These are phyloP conservation scores for Danionella cerebrum DNA, from an alignment of 2,113 vertebrate genomes.

Conservation along the genomic window DNA sequence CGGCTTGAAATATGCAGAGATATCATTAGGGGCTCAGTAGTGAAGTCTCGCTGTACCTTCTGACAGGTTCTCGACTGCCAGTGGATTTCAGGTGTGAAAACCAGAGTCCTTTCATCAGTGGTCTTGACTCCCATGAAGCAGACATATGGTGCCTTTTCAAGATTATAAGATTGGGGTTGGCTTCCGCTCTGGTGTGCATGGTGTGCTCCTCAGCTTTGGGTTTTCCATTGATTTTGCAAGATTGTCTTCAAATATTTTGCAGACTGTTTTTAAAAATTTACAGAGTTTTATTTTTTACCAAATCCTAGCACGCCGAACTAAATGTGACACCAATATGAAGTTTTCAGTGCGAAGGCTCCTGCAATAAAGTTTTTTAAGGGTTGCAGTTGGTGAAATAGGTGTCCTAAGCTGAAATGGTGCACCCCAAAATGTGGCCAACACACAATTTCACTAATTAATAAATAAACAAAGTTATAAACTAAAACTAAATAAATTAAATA, in stretches of 20 bases:
- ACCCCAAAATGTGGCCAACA: too few relatives aligned
- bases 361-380: too few relatives aligned
- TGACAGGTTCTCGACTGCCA: conserved; percentile 9
- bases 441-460: too few relatives aligned
- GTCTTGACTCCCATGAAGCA: conserved; percentile 5
- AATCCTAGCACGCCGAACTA: too few relatives aligned
- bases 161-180: conserved; percentile 2
- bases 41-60: conserved; percentile 4
- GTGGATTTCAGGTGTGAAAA: conserved; percentile 10
- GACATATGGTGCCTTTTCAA: conserved; percentile 17
- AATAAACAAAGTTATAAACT: too few relatives aligned
- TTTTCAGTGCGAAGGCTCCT: too few relatives aligned
- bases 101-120: conserved; percentile 6
- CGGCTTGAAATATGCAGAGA: conserved; percentile 31
- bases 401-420: too few relatives aligned
- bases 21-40: conserved; percentile 34
- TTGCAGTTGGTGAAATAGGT: too few relatives aligned
- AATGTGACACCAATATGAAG: too few relatives aligned
- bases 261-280: too few relatives aligned
- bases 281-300: too few relatives aligned
- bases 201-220: not conserved
- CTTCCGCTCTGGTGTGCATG: not conserved
- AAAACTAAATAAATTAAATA: too few relatives aligned
- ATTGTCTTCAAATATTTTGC: not conserved
- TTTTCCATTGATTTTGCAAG: not conserved